A percentile compares a stretch with the other conserved stretches of the same genome.
phyloP scores from a whole-genome alignment of 2,113 vertebrate genomes.

The Chascanopsetta lugubris region DNA sequence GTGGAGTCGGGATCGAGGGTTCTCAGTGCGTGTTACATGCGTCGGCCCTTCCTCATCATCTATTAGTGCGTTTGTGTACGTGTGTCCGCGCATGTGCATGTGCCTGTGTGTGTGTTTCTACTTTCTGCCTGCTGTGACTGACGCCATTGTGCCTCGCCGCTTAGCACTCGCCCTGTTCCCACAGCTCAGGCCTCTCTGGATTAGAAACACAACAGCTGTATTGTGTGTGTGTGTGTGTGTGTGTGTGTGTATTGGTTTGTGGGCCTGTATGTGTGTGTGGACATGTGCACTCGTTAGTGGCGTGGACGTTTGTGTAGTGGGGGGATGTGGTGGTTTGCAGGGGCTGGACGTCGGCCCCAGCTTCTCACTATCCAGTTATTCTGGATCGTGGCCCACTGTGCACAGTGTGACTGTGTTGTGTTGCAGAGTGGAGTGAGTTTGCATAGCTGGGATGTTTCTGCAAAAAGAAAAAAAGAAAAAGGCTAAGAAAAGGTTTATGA shows the following conservation, averaged over 20 bases:
- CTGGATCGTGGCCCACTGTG: conserved; percentile 52
- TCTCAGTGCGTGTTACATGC: background rate
- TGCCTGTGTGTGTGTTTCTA: conserved; percentile 21
- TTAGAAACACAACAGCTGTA: conserved; percentile 80
- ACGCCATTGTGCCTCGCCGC: conserved; percentile 74
- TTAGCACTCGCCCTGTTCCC: conserved; percentile 70
- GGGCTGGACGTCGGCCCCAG: conserved; percentile 54
- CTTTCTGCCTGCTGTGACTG: conserved; percentile 71
- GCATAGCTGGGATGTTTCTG: conserved; percentile 55
- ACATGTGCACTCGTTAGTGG: conserved; percentile 49
- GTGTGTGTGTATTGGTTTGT: conserved; percentile 29
- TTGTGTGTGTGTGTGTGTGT: conserved; percentile 70
- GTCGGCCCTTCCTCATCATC: conserved; percentile 41
- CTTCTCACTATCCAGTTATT: conserved; percentile 54
- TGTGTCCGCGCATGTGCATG: no score
- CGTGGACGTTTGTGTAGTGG: conserved; percentile 42
- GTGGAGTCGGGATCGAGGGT: conserved; percentile 15
- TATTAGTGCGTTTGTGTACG: conserved; percentile 23
- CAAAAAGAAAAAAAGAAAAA: conserved; percentile 33
- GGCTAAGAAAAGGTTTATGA: conserved; percentile 20
- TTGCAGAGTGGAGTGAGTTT: conserved; percentile 57
- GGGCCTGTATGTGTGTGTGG: conserved; percentile 16
- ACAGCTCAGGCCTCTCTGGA: conserved; percentile 71
- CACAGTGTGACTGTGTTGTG: conserved; percentile 60
- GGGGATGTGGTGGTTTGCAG: conserved; percentile 25